Evolutionary conservation across 2,797 vertebrate genomes (phyloP).

Genomic region (Phalloptychus januarius): DNA sequence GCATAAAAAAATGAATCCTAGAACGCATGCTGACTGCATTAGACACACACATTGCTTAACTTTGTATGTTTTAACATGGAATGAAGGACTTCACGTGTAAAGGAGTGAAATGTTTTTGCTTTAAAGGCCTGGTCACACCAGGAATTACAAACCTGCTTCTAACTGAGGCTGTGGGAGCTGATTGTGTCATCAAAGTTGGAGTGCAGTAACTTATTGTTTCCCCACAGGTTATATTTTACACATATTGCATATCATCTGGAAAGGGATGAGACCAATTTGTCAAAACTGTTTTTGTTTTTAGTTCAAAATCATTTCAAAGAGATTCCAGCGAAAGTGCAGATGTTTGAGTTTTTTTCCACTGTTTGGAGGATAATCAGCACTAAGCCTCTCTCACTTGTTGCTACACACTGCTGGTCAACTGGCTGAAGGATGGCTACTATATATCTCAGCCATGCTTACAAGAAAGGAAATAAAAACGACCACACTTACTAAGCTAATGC

Average conservation of each 20-base stretch:
- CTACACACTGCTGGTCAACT: constrained; percentile 1
- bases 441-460: not conserved
- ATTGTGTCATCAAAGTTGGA: not conserved
- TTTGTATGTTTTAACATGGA: constrained; percentile 42
- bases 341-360: not conserved
- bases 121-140: constrained; percentile 32
- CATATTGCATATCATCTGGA: not conserved
- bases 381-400: not conserved
- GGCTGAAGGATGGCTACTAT: not conserved
- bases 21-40: constrained; percentile 74
- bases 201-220: not conserved
- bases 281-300: not conserved
- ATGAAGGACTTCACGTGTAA: not conserved
- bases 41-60: constrained; percentile 55
- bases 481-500: not conserved
- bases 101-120: not conserved
- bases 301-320: not conserved
- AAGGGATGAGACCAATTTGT: not conserved
- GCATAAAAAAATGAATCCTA: constrained; percentile 33
- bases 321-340: not conserved
- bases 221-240: not conserved
- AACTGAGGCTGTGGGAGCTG: not conserved
- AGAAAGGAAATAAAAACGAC: not conserved
- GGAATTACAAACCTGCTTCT: not conserved
- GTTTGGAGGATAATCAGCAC: not conserved